Percentiles rank a stretch among this genome's conserved stretches.
Evolutionary conservation across 1,140 invertebrate species (phyloP).

Genomic region (Brachionus sp.): DNA sequence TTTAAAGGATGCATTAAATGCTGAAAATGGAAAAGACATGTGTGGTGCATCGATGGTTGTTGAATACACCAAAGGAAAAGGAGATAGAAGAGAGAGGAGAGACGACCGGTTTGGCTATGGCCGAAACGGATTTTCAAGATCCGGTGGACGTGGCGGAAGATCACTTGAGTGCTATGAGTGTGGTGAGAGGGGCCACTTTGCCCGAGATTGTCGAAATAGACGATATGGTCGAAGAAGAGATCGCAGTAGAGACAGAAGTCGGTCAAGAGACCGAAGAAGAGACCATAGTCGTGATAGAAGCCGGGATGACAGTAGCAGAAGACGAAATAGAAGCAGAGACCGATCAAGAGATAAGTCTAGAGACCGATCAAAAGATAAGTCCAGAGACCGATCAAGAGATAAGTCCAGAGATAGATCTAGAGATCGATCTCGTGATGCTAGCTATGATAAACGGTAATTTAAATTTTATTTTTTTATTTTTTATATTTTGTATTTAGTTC

Average conservation of each 20-base stretch:
- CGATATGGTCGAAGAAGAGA: conserved; percentile 11
- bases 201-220: conserved; percentile 43
- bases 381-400: not conserved
- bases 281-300: not conserved
- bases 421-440: not conserved
- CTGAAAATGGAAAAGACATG: conserved; percentile 44
- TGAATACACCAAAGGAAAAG: conserved; percentile 34
- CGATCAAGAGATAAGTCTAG: not conserved
- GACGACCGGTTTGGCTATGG: conserved; percentile 2
- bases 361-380: not conserved
- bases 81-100: not conserved
- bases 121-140: conserved; percentile 17
- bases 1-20: conserved; percentile 41
- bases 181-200: conserved; percentile 41
- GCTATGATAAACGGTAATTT: not conserved
- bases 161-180: conserved; percentile 43
- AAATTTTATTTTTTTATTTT: not conserved
- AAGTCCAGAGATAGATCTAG: not conserved
- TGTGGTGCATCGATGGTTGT: conserved; percentile 38
- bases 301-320: not conserved
- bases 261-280: not conserved
- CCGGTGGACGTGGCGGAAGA: conserved; percentile 12
- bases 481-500: not conserved
- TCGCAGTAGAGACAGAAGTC: not conserved
- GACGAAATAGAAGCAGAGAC: not conserved